Percentiles rank a stretch among this genome's conserved stretches.
phyloP scores from a whole-genome alignment of 2,797 vertebrate genomes.

The Sciurus carolinensis region DNA sequence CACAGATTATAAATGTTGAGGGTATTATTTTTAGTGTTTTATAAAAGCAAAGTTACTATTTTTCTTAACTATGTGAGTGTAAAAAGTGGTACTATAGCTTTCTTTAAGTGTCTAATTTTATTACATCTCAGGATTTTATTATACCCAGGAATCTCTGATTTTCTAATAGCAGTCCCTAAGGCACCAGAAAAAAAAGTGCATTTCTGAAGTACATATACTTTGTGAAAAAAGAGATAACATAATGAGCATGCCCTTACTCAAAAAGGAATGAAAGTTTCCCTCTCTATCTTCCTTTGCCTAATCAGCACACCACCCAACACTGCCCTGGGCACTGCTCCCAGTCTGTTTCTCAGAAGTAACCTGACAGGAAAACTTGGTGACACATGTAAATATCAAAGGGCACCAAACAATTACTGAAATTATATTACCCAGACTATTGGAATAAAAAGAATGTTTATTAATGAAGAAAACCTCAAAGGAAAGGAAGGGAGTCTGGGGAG shows the following conservation, averaged over 20 bases:
- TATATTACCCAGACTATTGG: not conserved
- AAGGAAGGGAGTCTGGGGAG: not conserved
- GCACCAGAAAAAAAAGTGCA: slow-evolving; percentile 34
- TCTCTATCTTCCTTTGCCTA: slow-evolving; percentile 7
- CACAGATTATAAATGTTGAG: slow-evolving; percentile 65
- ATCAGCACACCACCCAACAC: not conserved
- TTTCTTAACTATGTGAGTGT: slow-evolving; percentile 69
- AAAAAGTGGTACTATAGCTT: slow-evolving; percentile 64
- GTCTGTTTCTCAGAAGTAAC: not conserved
- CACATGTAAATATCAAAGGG: not conserved
- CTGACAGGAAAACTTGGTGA: not conserved
- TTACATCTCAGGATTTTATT: slow-evolving; percentile 72
- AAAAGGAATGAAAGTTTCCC: not conserved
- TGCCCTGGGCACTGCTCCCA: slow-evolving; percentile 1
- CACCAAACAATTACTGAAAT: not conserved
- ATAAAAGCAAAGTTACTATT: slow-evolving; percentile 72
- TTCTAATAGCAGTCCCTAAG: slow-evolving; percentile 61
- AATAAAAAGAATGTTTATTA: not conserved
- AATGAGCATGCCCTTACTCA: slow-evolving; percentile 1
- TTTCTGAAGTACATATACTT: slow-evolving; percentile 67
- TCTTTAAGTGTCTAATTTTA: slow-evolving; percentile 75
- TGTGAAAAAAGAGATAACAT: slow-evolving; percentile 67
- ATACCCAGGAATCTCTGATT: slow-evolving; percentile 16
- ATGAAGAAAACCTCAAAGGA: not conserved
- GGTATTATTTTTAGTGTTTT: slow-evolving; percentile 73